phyloP scores from a whole-genome alignment of 2,888 invertebrate genomes.

The Ormyrus thymus region DNA sequence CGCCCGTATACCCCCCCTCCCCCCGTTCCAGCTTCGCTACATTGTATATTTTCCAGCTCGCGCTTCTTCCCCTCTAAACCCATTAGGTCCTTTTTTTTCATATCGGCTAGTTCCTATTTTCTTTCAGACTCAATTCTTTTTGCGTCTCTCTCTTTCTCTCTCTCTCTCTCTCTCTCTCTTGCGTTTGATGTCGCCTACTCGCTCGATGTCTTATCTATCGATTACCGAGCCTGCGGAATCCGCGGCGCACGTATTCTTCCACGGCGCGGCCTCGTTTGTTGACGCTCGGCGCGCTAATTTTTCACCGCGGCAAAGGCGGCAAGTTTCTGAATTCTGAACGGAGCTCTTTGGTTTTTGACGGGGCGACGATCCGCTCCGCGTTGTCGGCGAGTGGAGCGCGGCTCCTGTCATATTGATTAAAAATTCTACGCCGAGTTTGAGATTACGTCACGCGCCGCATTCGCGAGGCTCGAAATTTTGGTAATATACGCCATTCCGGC shows the following conservation, averaged over 20 bases:
- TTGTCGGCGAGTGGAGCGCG: slow-evolving; percentile 2
- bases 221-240: slow-evolving; percentile 26
- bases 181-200: slow-evolving; percentile 39
- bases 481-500: not conserved
- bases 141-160: not conserved
- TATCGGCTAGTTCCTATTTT: not conserved
- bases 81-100: not conserved
- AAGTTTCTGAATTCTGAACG: slow-evolving; percentile 34
- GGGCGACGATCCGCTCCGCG: not conserved
- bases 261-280: not conserved
- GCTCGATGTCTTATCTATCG: slow-evolving; percentile 47
- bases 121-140: not conserved
- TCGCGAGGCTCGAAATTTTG: slow-evolving; percentile 4
- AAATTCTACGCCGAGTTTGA: slow-evolving; percentile 38
- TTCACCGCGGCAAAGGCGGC: slow-evolving; percentile 3
- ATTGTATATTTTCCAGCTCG: not conserved
- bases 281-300: slow-evolving; percentile 13
- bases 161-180: slow-evolving; percentile 3
- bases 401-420: slow-evolving; percentile 37
- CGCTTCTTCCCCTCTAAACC: not conserved
- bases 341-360: slow-evolving; percentile 30
- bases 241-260: no score
- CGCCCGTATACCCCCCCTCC: not conserved
- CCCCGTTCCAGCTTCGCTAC: not conserved
- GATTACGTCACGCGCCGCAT: slow-evolving; percentile 8